Base-by-base conservation (phyloP, 1,140 invertebrate species). In the Marisa cornuarietis region DNA sequence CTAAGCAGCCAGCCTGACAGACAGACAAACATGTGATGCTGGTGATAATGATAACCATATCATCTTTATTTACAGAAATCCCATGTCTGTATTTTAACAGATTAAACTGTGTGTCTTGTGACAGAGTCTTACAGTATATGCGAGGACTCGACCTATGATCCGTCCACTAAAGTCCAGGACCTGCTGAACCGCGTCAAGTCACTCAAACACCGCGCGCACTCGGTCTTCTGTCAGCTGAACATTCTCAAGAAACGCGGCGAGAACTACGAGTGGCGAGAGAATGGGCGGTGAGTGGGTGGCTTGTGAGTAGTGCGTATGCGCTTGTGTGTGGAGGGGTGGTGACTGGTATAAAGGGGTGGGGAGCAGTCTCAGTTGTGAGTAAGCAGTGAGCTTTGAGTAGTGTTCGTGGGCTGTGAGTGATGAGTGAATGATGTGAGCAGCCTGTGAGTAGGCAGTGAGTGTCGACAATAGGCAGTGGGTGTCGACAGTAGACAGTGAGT, bases 181-280 rank as follows among this genome's bases (percentile, higher is more conserved):
- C 80, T 85, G 22, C 75, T 85, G 31, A 83, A 82, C 71, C 78
- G 52, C 13, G 85, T 86, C 22, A 85, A 82, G 61, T 86, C 85
- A 54, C 83, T 79, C 20, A 84, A 84, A 10, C 86, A 88, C 74
- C 78, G 79, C 42, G 81, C 85, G 8, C 86, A 85, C 42, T 80
- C 83, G 11, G 78, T 88, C n/a, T 89, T 88, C 79, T 86, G 85
- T 69, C 83, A 88, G 79, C 79, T 89, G 82, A 85, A 86, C 73
- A 82, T 87, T 11, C 83, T 88, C 9, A 84, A 84, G 42, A 84
- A 81, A 62, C 82, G 86, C 20, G 85, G 82, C 13, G 86, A 85
- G 4, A 79, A 82, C 2, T 81, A 78, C 20, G 88, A 88, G 71
- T 88, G 87, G 88, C 79, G 85, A 54, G 88, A 89, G 79, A 82